Base-by-base conservation (phyloP, 2,888 invertebrate species). In the Tenthredo scrophulariae region DNA sequence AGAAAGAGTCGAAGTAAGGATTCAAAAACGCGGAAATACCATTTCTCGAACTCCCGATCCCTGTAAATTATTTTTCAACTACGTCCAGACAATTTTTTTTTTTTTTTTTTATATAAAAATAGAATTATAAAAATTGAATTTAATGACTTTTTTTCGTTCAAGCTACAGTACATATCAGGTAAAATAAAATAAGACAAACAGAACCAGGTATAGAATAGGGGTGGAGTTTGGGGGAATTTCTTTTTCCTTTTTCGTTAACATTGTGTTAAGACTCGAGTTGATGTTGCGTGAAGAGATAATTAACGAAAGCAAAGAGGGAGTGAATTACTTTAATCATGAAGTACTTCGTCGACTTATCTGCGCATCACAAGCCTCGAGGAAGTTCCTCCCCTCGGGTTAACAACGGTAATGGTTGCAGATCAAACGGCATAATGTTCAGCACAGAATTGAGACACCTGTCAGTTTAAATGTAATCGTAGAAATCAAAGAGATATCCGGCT, bases 381-480 rank as follows among this genome's bases (percentile, higher is more conserved):
- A 83, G 13, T 58, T 46, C 0, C 65, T 26, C 46, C 67, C 83
- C 46, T 50, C 70, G 29, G 33, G 70, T 62, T 65, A 74, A 40
- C 72, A 40, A 43, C 83, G 22, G 62, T 22, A 46, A 83, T 67
- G 83, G 83, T 40, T 54, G 29, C 46, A 83, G 83, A 83, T 83
- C 83, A 83, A 83, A 83, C 83, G 83, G 67, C 46, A 58, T 80
- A 80, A 80, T 65, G 62, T 65, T 62, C 6, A 43, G 29, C 37
- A 40, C 62, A 62, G 75, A 72, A 80, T 79, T 72, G 84, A 86
- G 85, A 88, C 91, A 92, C 92, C 91, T 91, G 92, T 92, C 92
- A 90, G 89, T 89, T 88, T 90, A 87, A 92, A 91, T 91, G 91
- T 91, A 92, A 92, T 92, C 91, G 90, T 86, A 89, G 87, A 91